Base-by-base conservation (phyloP, 2,797 vertebrate species). In the Tokudaia tokunoshimensis region DNA sequence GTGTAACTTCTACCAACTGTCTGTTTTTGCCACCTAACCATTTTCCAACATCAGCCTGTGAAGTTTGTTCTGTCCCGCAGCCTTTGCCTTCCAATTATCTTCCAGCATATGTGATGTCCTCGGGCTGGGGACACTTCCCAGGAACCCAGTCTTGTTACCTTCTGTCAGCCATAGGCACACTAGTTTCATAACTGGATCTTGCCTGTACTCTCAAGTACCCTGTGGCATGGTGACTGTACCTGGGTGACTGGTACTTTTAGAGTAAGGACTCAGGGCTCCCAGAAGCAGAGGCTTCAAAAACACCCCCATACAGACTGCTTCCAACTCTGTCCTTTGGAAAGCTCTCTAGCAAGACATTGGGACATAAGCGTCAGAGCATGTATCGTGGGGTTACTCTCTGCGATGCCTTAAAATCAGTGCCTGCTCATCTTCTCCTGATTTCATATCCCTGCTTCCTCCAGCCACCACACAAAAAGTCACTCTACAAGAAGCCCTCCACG, bases 291-390 rank as follows among this genome's bases (percentile, higher is more conserved):
- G 76, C 88, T 91, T 95, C 67, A 89, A 81, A 95, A 96, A 91
- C 3, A 3, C 86, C 37, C 55, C 55, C n/a, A 80, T 63, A 79
- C 61, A 87, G 74, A 44, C 65, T 89, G 76, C 79, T 96, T 47
- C 89, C 96, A 63, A 82, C 70, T 94, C 74, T 91, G 74, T 88
- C 85, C 94, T 95, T 88, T 96, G 80, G 61, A 89, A 97, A 96
- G 74, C 89, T 95, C 63, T 89, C 52, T 11, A 1, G 70, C 1
- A 6, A 94, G 72, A 92, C 82, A 91, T 91, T 92, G 59, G 26
- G 89, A 88, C 72, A 75, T 93, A 75, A 94, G 95, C 91, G 74
- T 72, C 65, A 59, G 80, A 94, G 20, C 9, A 11, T 90, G 86
- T 37, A 65, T 84, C 41, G 41, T 41, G 31, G 93, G 75, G 41